Conservation (phyloP, 2,113 vertebrate genomes). For the Baryphthengus martii region DNA sequence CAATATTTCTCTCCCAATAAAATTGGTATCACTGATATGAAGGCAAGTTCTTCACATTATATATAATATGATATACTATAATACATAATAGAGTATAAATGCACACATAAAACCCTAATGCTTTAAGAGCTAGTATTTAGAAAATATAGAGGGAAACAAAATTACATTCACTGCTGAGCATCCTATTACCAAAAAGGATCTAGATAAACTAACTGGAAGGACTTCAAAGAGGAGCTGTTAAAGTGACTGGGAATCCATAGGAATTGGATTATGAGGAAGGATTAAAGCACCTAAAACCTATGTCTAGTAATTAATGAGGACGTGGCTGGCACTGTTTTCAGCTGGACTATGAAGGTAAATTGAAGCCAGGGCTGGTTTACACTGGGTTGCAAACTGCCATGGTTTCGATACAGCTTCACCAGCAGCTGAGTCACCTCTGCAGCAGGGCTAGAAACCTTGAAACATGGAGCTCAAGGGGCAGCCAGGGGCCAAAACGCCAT, state of each 20-base stretch:
- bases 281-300: not conserved
- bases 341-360: not conserved
- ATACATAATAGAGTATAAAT: not conserved
- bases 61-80: not conserved
- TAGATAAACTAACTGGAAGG: conserved; percentile 6
- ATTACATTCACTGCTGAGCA: not conserved
- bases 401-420: not conserved
- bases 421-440: not conserved
- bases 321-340: not conserved
- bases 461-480: not conserved
- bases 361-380: not conserved
- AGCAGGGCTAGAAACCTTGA: rapidly evolving
- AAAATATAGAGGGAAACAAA: conserved; percentile 17
- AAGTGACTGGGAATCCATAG: not conserved
- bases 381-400: not conserved
- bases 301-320: not conserved
- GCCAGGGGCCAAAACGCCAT: rapidly evolving
- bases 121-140: conserved; percentile 33
- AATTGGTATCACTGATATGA: not conserved
- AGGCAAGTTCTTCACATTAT: conserved; percentile 18
- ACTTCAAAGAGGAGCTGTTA: not conserved
- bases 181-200: not conserved
- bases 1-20: conserved; percentile 54
- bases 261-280: not conserved
- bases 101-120: conserved; percentile 9